Evolutionary conservation across 2,797 vertebrate species (phyloP).

Genomic region (Alcedo atthis): DNA sequence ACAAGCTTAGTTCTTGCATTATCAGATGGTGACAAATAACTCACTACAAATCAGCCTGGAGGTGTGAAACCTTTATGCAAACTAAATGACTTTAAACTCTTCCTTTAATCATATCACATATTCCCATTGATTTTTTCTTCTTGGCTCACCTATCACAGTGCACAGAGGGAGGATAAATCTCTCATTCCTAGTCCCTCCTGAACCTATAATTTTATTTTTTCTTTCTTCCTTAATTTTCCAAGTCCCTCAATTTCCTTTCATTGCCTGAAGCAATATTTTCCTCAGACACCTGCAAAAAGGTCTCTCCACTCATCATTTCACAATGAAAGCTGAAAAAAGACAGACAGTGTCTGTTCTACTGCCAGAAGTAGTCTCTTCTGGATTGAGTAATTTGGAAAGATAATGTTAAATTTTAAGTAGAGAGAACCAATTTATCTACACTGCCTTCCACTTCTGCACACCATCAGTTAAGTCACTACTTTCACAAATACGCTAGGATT

Average conservation of each 20-base stretch:
- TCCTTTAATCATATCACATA: not conserved
- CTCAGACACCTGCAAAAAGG: not conserved
- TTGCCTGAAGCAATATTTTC: not conserved
- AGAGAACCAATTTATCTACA: not conserved
- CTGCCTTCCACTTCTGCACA: not conserved
- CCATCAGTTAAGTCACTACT: not conserved
- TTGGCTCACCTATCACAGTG: not conserved
- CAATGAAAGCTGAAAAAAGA: not conserved
- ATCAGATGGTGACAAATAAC: not conserved
- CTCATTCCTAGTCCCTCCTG: not conserved
- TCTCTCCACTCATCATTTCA: not conserved
- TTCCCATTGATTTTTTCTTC: not conserved
- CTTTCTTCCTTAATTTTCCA: not conserved
- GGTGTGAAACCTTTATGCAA: not conserved
- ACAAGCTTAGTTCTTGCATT: not conserved
- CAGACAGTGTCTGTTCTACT: not conserved
- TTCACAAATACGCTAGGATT: not conserved
- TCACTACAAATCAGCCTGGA: not conserved
- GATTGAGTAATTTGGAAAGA: not conserved
- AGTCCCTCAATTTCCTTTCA: not conserved
- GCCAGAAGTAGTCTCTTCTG: not conserved
- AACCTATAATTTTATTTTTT: not conserved
- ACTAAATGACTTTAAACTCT: not conserved
- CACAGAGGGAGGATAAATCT: not conserved
- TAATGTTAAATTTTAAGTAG: not conserved